Evolutionary conservation across 2,113 vertebrate genomes (phyloP).

Genomic region (Leucopternis melanops): DNA sequence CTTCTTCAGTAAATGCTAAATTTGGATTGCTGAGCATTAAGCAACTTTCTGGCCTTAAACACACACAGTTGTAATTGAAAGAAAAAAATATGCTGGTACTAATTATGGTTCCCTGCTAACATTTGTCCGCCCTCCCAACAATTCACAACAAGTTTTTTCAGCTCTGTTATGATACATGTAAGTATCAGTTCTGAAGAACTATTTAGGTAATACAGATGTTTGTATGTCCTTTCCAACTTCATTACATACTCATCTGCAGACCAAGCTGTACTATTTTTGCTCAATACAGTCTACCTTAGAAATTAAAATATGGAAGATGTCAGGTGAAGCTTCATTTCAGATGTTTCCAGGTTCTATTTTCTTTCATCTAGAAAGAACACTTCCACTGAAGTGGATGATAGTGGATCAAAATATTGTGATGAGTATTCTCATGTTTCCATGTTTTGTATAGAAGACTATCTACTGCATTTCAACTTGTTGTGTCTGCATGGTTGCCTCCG

Average conservation of each 20-base stretch:
- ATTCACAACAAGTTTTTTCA: background rate
- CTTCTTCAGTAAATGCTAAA: background rate
- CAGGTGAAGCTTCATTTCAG: background rate
- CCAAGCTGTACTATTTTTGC: background rate
- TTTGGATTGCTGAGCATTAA: background rate
- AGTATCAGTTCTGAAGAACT: background rate
- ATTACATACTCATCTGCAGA: background rate
- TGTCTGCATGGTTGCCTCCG: background rate
- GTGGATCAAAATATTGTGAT: background rate
- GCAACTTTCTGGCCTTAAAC: background rate
- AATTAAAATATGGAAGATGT: background rate
- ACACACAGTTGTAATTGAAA: background rate
- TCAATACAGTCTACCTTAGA: background rate
- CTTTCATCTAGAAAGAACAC: background rate
- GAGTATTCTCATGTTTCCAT: background rate
- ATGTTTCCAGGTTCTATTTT: background rate
- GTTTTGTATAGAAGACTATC: background rate
- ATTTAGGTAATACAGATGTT: background rate
- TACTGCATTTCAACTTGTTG: background rate
- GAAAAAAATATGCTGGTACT: background rate
- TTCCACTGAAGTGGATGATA: background rate
- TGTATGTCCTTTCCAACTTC: background rate
- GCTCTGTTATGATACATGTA: background rate
- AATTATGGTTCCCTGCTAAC: background rate
- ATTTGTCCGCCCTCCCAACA: background rate